phyloP scores from a whole-genome alignment of 1,140 invertebrate genomes.

The Heliconius melpomene region DNA sequence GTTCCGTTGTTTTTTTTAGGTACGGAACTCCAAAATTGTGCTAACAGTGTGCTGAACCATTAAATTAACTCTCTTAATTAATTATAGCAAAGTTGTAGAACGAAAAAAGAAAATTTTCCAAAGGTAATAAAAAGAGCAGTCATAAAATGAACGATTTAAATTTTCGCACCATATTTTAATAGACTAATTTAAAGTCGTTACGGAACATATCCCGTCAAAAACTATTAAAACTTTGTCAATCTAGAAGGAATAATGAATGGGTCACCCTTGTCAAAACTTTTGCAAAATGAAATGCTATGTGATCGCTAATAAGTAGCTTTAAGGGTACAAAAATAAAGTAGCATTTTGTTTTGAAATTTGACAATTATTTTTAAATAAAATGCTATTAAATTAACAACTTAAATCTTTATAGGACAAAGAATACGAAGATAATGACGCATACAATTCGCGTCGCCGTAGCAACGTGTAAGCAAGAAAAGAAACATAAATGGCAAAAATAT shows the following conservation, averaged over 20 bases:
- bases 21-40: no score
- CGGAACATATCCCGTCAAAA: slow-evolving; percentile 22
- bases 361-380: not conserved
- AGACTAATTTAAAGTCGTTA: slow-evolving; percentile 15
- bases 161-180: slow-evolving; percentile 5
- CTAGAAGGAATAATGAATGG: slow-evolving; percentile 34
- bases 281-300: not conserved
- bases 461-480: no score
- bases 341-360: not conserved
- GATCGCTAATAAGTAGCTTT: not conserved
- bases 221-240: slow-evolving; percentile 36
- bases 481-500: no score
- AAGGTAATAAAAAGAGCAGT: not conserved
- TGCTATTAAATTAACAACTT: not conserved
- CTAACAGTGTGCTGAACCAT: no score
- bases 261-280: slow-evolving; percentile 31
- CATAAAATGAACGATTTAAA: slow-evolving; percentile 4
- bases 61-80: no score
- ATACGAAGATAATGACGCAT: not conserved
- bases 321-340: not conserved
- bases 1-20: no score
- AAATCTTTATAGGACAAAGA: not conserved
- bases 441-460: no score
- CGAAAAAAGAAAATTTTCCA: no score
- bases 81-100: no score